Evolutionary conservation across 2,113 vertebrate species (phyloP).

Genomic region (Oncorhynchus kisutch): DNA sequence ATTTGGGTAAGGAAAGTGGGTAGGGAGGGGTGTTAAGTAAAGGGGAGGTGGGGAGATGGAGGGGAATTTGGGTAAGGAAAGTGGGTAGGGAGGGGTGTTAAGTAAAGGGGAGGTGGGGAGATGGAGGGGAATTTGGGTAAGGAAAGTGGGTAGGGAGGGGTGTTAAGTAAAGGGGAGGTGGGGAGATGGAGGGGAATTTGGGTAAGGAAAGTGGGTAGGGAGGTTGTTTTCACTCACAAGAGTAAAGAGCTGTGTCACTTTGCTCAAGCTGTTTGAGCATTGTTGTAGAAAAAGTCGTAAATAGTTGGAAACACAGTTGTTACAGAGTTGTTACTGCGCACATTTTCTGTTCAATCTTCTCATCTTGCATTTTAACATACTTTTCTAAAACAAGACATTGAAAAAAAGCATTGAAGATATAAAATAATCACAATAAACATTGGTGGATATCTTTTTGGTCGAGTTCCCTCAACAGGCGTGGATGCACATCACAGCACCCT

Average conservation of each 20-base stretch:
- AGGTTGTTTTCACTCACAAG: constrained; percentile 17
- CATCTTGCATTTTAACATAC: constrained; percentile 15
- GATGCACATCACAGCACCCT: constrained; percentile 37
- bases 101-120: no score
- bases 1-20: background rate
- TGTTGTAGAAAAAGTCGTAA: background rate
- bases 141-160: background rate
- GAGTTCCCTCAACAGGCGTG: constrained; percentile 31
- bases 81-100: background rate
- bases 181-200: background rate
- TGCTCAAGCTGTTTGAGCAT: background rate
- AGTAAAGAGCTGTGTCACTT: background rate
- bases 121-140: background rate
- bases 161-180: no score
- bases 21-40: background rate
- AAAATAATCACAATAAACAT: background rate
- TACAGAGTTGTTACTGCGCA: constrained; percentile 10
- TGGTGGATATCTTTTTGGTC: background rate
- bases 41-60: no score
- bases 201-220: background rate
- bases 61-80: background rate
- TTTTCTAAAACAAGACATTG: constrained; percentile 14
- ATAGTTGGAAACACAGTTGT: background rate
- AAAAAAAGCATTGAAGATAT: no score
- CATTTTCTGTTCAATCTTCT: constrained; percentile 7